These are phyloP conservation scores for Scortum barcoo DNA, from an alignment of 2,113 vertebrate genomes.

Conservation along the genomic window DNA sequence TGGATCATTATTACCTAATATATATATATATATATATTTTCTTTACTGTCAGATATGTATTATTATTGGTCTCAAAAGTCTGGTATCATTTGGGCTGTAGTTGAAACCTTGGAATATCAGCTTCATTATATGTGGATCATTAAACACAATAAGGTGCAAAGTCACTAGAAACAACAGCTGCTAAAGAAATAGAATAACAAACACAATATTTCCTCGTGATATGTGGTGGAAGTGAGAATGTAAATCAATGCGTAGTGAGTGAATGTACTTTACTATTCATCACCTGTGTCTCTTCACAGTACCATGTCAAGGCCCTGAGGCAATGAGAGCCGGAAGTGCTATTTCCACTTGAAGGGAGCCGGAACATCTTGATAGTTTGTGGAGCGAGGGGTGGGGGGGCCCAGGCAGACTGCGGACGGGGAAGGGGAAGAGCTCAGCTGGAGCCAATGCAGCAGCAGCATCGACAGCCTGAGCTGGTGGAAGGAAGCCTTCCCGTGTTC, in stretches of 20 bases:
- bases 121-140: not conserved
- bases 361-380: conserved; percentile 33
- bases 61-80: not conserved
- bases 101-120: not conserved
- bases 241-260: not conserved
- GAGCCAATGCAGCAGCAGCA: conserved; percentile 99
- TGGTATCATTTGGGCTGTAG: not conserved
- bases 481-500: conserved; percentile 99
- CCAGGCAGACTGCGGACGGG: conserved; percentile 79
- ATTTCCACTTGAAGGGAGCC: conserved; percentile 54
- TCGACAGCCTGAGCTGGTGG: conserved; percentile 98
- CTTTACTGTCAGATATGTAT: not conserved
- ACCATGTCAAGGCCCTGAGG: conserved; percentile 65
- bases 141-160: not conserved
- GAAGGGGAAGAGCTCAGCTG: conserved; percentile 87
- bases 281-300: conserved; percentile 38
- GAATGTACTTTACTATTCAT: not conserved
- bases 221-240: not conserved
- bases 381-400: conserved; percentile 60
- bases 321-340: conserved; percentile 67
- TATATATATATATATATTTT: too few species aligned
- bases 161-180: not conserved
- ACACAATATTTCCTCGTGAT: not conserved
- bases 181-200: not conserved
- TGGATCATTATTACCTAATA: not conserved